Evolutionary conservation across 2,888 invertebrate genomes (phyloP), one percentile per base, ranked within the genome.

Genomic region (Yponomeuta evonymella): DNA sequence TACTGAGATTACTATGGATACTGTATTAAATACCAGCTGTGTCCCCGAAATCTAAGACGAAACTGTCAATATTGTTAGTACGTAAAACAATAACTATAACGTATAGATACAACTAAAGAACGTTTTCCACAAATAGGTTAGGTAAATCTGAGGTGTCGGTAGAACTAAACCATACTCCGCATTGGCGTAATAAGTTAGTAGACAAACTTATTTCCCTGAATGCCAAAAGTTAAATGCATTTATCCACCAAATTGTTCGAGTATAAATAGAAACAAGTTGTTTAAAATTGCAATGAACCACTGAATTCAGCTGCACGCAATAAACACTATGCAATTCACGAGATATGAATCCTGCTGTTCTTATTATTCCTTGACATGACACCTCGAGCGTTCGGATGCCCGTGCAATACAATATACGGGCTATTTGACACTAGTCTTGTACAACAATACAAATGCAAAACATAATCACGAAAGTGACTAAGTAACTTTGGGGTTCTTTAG

Each of bases 391-490:
- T 58, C 51, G 15, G 15, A 15, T 3, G 12, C 15, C 51, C 15
- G 15, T 58, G 15, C 4, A 58, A 58, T 15, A 65, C 8, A 43
- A 36, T 36, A 36, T 2, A 43, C 43, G 43, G 43, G 6, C 43
- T 8, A 43, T 43, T 36, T 36, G 36, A 36, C 1, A 36, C 36
- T 36, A 36, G 4, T 4, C 36, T 36, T 36, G 36, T 36, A 23
- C 23, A 33, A 43, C 43, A 43, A 43, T 30, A 65, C 23, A 65
- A 65, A 11, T 65, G 65, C 81, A 79, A 58, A 58, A 58, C 51
- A 12, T 58, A 15, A 58, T 58, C 51, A 58, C 5, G 43, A 43
- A 15, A 12, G 12, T 2, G 15, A 15, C 51, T 12, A 58, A 58
- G 12, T 10, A 58, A 58, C 8, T 43, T 43, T 2, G 15, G 51